phyloP scores from a whole-genome alignment of 2,113 vertebrate genomes.

The Phrynosoma blainvillii region DNA sequence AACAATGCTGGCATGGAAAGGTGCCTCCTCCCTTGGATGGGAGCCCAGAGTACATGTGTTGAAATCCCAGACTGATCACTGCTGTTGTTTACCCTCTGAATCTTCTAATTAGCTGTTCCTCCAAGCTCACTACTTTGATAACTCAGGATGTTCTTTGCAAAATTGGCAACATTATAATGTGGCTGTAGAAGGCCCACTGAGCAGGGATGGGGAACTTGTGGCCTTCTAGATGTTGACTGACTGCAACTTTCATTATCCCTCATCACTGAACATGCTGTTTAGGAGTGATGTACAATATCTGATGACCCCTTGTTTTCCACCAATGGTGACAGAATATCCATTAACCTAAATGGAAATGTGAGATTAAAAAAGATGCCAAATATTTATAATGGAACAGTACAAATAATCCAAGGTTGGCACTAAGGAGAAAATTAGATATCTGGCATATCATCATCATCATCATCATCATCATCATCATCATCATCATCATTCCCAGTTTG shows the following conservation, averaged over 20 bases:
- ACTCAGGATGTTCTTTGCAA: constrained; percentile 38
- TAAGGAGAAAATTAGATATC: no score
- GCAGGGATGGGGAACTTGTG: no score
- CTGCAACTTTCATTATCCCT: no score
- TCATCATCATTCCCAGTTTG: no score
- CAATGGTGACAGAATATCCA: constrained; percentile 19
- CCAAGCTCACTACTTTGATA: constrained; percentile 40
- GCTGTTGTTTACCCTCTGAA: constrained; percentile 34
- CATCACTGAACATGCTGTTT: no score
- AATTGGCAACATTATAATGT: neutral
- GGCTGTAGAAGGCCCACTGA: neutral
- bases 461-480: no score
- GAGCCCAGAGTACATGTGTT: neutral
- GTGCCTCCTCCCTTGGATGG: constrained; percentile 57
- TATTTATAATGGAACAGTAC: constrained; percentile 21
- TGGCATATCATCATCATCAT: no score
- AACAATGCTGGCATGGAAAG: constrained; percentile 9
- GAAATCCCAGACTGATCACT: constrained; percentile 19
- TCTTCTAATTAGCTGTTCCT: no score
- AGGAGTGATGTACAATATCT: no score
- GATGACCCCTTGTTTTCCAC: neutral
- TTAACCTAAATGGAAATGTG: constrained; percentile 20
- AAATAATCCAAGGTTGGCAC: neutral
- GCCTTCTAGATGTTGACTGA: no score
- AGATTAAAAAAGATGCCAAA: constrained; percentile 45